Base-by-base conservation (phyloP, 2,113 vertebrate species). In the Phalacrocorax brasilianus region DNA sequence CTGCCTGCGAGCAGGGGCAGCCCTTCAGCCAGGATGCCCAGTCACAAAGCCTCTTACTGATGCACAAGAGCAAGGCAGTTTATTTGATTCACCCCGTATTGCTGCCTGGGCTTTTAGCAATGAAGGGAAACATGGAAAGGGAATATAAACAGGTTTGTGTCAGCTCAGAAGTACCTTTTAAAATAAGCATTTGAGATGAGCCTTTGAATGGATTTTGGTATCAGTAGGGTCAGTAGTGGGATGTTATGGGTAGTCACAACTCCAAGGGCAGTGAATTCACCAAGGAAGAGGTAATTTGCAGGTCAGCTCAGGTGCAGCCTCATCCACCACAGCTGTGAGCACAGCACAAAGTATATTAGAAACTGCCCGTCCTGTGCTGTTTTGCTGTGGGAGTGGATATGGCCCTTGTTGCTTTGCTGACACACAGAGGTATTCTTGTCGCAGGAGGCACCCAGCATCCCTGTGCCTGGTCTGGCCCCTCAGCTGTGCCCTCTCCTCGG, bases 1-100 rank as follows among this genome's bases (percentile, higher is more conserved):
- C 73, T 59, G 55, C 30, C 26, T 32, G 49, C 12, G 1, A 26
- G 59, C 40, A 44, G 53, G 40, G 59, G 47, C 67, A 40, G 28
- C 32, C 55, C 32, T 28, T 7, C 55, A 11, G 12, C 44, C 13
- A 3, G 35, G 45, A 8, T 5, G 2, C n/a, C 28, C 2, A 1
- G 23, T 12, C 50, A 49, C 0, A 10, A 26, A 40, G 20, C 49
- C 58, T 55, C 47, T 30, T 20, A 5, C 13, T 28, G 15, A 16
- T 22, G 63, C 65, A 12, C n/a, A 12, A 23, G 42, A 35, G 35
- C 62, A 12, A n/a, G 67, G 50, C 26, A 8, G 12, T n/a, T 24
- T 38, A 1, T 40, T 35, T 13, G 27, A 9, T 52, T 66, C 19
- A 19, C 26, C 13, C 27, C 24, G 0, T 44, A 5, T 12, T 15